Conservation (phyloP, 1,140 invertebrate species). For the Fopius arisanus region DNA sequence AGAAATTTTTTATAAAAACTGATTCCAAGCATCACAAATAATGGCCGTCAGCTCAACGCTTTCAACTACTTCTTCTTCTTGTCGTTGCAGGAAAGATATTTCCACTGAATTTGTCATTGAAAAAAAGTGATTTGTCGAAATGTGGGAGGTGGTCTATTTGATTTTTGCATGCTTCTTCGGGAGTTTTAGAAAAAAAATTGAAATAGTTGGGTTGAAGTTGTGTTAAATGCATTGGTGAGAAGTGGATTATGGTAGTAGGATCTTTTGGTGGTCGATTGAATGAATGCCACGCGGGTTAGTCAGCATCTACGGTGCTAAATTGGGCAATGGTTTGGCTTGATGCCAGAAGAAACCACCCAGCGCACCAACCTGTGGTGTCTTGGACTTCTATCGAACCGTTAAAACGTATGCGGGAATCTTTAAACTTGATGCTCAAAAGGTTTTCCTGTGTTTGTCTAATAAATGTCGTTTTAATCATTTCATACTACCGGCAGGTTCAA, state of each 20-base stretch:
- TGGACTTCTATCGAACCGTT: background rate
- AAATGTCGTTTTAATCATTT: background rate
- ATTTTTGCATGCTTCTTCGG: background rate
- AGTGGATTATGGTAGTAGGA: conserved; percentile 2
- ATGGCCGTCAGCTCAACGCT: no score
- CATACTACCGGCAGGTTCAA: background rate
- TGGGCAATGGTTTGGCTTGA: conserved; percentile 56
- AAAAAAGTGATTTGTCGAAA: no score
- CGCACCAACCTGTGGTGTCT: conserved; percentile 62
- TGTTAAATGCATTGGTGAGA: conserved; percentile 3
- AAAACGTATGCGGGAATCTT: background rate
- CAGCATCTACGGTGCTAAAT: conserved; percentile 63
- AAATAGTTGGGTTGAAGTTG: background rate
- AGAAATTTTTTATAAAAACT: no score
- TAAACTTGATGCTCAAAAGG: background rate
- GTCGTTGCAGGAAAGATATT: no score
- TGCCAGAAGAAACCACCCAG: conserved; percentile 64
- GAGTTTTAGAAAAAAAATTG: background rate
- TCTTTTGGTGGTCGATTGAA: conserved; percentile 47
- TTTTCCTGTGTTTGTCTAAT: background rate
- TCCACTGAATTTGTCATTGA: no score
- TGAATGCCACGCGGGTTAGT: conserved; percentile 65
- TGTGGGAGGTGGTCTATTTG: background rate
- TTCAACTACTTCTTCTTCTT: no score
- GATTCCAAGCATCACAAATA: no score